phyloP scores from a whole-genome alignment of 2,888 invertebrate genomes.

The Limnephilus auricula region DNA sequence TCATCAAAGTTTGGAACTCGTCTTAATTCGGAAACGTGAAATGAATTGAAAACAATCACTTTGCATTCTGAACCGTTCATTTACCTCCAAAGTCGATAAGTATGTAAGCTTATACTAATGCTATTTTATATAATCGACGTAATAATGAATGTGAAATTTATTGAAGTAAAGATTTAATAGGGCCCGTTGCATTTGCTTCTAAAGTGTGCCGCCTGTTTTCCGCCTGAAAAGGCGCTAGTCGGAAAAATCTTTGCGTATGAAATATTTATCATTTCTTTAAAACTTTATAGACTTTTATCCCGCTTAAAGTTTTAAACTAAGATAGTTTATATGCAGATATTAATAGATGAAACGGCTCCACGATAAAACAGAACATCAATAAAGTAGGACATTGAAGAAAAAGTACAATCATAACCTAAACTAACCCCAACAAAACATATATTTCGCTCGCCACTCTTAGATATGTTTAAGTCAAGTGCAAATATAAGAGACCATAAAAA shows the following conservation, averaged over 20 bases:
- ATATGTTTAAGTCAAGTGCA: no score
- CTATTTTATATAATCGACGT: neutral
- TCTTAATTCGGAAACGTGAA: neutral
- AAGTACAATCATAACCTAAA: no score
- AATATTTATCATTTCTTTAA: slow-evolving; percentile 29
- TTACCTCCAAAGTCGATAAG: neutral
- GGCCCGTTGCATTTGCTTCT: neutral
- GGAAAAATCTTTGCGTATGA: slow-evolving; percentile 29
- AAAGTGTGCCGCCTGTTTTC: neutral
- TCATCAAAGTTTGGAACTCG: neutral
- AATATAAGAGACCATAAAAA: no score
- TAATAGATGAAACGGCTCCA: neutral
- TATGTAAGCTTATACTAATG: neutral
- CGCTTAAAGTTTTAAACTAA: neutral
- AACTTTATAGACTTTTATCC: slow-evolving; percentile 20
- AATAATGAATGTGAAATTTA: neutral
- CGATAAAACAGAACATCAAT: no score
- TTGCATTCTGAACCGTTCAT: neutral
- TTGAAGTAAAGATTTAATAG: neutral
- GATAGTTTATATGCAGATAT: neutral
- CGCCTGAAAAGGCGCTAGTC: neutral
- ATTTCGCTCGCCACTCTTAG: no score
- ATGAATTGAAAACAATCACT: neutral
- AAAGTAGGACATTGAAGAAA: no score
- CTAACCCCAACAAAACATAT: no score